phyloP scores from a whole-genome alignment of 2,113 vertebrate species.

The Corythoichthys intestinalis region DNA sequence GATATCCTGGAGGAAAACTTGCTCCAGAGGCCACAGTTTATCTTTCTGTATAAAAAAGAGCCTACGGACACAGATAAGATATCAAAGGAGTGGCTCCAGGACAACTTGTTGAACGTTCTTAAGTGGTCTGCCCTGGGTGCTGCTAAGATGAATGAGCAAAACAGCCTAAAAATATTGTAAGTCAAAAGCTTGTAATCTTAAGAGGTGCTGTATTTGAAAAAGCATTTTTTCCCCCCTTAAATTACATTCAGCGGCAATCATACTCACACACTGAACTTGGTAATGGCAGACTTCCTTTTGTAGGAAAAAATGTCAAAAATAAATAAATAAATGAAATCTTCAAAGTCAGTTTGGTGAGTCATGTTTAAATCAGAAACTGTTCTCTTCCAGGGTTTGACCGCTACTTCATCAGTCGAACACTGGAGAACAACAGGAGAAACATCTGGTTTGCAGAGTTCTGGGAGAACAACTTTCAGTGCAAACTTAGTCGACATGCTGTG shows the following conservation, averaged over 20 bases:
- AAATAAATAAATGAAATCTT: background rate
- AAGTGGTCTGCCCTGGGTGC: too few species aligned
- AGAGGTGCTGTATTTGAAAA: background rate
- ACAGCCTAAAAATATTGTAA: too few species aligned
- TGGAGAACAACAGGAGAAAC: conserved; percentile 94
- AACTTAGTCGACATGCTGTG: conserved; percentile 87
- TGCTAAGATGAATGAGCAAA: too few species aligned
- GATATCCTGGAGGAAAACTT: background rate
- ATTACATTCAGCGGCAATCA: background rate
- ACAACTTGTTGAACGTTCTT: background rate
- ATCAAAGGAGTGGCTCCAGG: background rate
- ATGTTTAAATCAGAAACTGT: background rate
- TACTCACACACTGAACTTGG: background rate
- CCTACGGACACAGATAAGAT: background rate
- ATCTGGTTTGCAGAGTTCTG: conserved; percentile 98
- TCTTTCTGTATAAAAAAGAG: background rate
- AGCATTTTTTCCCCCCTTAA: background rate
- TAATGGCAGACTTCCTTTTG: background rate
- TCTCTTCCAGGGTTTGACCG: conserved; percentile 84
- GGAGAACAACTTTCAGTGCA: conserved; percentile 97
- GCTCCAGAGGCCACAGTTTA: background rate
- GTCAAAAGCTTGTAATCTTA: too few species aligned
- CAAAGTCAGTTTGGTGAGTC: background rate
- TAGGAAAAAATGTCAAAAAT: too few species aligned
- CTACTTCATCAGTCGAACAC: conserved; percentile 90